A percentile compares a stretch with the other conserved stretches of the same genome.
These are phyloP conservation scores for Ibycter americanus DNA, from an alignment of 2,797 vertebrate species.

Conservation along the genomic window DNA sequence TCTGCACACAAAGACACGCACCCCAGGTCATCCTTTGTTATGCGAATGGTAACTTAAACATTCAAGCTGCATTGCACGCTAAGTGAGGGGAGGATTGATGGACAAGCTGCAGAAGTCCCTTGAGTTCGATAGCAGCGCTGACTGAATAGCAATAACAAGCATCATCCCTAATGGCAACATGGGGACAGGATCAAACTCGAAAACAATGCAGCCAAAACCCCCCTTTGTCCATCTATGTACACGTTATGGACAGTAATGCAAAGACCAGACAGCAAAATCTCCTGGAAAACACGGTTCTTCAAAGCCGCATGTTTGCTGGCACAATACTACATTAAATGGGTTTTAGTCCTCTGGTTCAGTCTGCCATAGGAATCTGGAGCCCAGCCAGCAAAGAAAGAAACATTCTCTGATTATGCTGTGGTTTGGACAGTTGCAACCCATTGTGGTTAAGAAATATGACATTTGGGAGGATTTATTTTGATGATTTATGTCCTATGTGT, in stretches of 20 bases:
- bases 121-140: fast-evolving
- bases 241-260: neutral
- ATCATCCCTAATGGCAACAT: neutral
- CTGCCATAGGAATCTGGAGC: constrained; percentile 3
- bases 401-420: constrained; percentile 61
- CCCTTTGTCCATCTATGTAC: neutral
- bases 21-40: neutral
- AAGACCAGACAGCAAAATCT: neutral
- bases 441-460: constrained; percentile 63
- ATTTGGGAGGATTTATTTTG: constrained; percentile 53
- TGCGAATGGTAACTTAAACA: neutral
- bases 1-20: neutral
- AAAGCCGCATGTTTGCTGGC: neutral
- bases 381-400: neutral
- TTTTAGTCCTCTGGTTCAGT: neutral
- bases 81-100: neutral
- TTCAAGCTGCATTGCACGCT: neutral
- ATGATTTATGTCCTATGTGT: constrained; percentile 45
- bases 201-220: neutral
- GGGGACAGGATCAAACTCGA: neutral
- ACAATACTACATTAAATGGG: neutral
- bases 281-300: neutral
- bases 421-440: constrained; percentile 57
- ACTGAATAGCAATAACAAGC: constrained; percentile 36
- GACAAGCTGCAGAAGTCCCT: constrained; percentile 14